Conservation (phyloP, 2,113 vertebrate genomes). For the Pseudonaja textilis region DNA sequence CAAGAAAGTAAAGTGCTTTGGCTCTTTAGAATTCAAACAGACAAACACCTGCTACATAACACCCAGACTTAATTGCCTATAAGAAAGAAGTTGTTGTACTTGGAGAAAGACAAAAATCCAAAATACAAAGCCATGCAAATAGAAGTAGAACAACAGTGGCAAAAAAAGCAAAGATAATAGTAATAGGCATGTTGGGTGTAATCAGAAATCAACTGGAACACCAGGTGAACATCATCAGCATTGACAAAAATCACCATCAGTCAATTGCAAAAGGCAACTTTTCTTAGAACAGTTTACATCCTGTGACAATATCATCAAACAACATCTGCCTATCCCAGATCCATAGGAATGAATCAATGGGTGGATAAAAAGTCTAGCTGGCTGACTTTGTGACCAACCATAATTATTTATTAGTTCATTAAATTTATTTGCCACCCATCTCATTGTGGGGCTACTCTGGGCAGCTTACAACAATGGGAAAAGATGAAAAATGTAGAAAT, state of each 20-base stretch:
- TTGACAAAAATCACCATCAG: not conserved
- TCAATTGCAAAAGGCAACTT: not conserved
- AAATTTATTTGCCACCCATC: not conserved
- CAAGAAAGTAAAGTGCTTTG: not conserved
- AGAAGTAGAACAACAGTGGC: not conserved
- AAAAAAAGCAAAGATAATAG: not conserved
- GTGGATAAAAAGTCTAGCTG: not conserved
- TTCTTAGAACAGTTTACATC: not conserved
- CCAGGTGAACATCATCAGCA: not conserved
- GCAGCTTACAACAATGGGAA: not conserved
- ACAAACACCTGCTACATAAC: not conserved
- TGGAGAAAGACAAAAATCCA: not conserved
- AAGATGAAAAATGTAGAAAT: not conserved
- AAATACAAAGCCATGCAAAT: not conserved
- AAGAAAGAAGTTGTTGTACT: not conserved
- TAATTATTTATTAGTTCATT: not conserved
- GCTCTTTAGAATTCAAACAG: not conserved
- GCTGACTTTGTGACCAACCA: not conserved
- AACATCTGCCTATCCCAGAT: not conserved
- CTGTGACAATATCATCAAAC: not conserved
- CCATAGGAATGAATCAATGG: not conserved
- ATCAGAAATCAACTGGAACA: not conserved
- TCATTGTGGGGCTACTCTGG: not conserved
- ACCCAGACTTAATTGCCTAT: not conserved
- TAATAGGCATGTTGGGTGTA: not conserved